phyloP scores from a whole-genome alignment of 2,113 vertebrate species.

The Takifugu bimaculatus region DNA sequence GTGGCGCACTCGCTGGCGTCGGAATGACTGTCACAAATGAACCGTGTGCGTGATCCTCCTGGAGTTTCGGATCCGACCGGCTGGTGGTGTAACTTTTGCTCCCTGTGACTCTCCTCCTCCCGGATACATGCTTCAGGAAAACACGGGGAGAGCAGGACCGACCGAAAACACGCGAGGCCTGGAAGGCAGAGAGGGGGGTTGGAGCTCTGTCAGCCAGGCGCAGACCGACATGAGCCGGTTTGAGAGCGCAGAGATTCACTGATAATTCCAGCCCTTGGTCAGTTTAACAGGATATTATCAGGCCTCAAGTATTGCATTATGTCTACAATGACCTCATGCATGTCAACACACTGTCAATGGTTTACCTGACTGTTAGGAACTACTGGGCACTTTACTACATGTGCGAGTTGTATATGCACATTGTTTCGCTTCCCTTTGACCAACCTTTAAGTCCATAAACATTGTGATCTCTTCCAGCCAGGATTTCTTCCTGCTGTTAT shows the following conservation, averaged over 20 bases:
- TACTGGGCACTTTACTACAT: background rate
- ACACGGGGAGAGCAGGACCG: slow-evolving; percentile 57
- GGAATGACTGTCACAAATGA: too few relatives aligned
- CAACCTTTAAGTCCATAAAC: too few relatives aligned
- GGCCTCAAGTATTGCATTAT: background rate
- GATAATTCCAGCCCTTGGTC: too few relatives aligned
- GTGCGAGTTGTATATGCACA: too few relatives aligned
- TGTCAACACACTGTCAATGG: background rate
- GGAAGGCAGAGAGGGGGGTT: slow-evolving; percentile 20
- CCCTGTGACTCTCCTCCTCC: slow-evolving; percentile 42
- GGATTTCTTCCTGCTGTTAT: slow-evolving; percentile 7
- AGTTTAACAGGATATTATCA: background rate
- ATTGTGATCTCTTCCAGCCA: too few relatives aligned
- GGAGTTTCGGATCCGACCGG: slow-evolving; percentile 18
- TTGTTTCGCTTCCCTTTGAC: background rate
- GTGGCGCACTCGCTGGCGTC: background rate
- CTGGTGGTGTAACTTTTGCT: slow-evolving; percentile 54
- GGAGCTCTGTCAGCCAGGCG: slow-evolving; percentile 18
- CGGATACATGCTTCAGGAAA: slow-evolving; percentile 65
- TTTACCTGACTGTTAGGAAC: background rate
- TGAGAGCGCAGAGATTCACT: too few relatives aligned
- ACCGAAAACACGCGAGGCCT: slow-evolving; percentile 48
- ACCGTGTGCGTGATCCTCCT: background rate
- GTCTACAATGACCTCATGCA: too few relatives aligned
- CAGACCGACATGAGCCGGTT: slow-evolving; percentile 4